Conservation (phyloP, 1,140 invertebrate species). For the Bacillus rossius region DNA sequence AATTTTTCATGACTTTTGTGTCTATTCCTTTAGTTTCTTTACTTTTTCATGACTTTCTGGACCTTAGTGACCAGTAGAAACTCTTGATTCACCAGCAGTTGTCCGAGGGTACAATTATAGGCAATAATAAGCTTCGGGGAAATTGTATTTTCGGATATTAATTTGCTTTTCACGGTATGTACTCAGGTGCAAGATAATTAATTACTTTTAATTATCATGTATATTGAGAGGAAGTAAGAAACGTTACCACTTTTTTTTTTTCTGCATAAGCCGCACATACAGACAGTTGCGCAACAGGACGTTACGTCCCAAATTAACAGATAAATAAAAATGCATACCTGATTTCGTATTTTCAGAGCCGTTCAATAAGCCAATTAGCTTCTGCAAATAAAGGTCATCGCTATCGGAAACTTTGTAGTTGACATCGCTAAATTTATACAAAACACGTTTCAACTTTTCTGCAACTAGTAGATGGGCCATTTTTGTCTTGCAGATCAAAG, state of each 20-base stretch:
- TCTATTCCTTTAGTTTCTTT: not conserved
- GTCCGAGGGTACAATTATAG: too few relatives aligned
- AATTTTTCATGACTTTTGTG: not conserved
- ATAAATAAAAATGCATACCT: not conserved
- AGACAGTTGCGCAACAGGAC: not conserved
- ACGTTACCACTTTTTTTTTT: not conserved
- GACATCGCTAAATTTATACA: not conserved
- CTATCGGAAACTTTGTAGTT: not conserved
- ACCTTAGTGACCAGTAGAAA: too few relatives aligned
- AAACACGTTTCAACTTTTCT: conserved; percentile 1
- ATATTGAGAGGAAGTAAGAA: not conserved
- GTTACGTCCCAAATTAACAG: not conserved
- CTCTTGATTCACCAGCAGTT: too few relatives aligned
- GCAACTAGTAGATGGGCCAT: not conserved
- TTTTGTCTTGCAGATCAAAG: too few relatives aligned
- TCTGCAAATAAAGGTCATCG: conserved; percentile 4
- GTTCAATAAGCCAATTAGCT: not conserved
- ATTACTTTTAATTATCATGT: not conserved
- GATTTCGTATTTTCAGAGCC: not conserved
- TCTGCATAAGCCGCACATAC: not conserved
- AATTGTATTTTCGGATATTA: too few relatives aligned
- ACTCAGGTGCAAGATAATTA: too few relatives aligned
- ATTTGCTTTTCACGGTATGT: too few relatives aligned
- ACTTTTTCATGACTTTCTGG: not conserved
- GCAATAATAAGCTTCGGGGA: too few relatives aligned